These are phyloP conservation scores for Tachycineta bicolor DNA, from an alignment of 2,113 vertebrate genomes.

Conservation along the genomic window DNA sequence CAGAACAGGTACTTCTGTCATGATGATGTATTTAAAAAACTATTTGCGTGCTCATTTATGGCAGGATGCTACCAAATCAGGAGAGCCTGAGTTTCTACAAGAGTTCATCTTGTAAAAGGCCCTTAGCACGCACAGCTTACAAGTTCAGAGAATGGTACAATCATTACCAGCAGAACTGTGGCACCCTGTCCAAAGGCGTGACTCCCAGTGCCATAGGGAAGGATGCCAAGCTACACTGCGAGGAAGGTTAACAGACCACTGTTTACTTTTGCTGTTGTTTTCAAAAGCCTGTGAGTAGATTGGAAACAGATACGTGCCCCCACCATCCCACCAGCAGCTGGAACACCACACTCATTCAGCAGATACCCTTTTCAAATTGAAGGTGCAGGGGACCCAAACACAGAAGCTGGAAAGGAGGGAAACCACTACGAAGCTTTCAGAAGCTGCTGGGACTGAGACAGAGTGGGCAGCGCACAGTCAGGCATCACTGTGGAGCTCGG, in stretches of 20 bases:
- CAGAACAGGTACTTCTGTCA: background rate
- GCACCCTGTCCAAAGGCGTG: background rate
- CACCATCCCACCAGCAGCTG: background rate
- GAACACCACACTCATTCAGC: background rate
- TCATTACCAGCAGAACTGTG: background rate
- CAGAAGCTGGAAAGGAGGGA: background rate
- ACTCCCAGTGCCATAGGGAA: background rate
- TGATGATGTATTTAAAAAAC: background rate
- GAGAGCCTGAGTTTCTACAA: background rate
- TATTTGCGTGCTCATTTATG: background rate
- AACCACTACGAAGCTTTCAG: background rate
- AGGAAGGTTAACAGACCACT: background rate
- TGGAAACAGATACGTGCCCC: accelerated
- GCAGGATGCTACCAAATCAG: background rate
- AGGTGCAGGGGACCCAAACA: accelerated
- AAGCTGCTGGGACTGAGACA: background rate
- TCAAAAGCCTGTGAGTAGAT: background rate
- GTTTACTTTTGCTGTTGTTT: background rate
- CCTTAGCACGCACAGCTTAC: accelerated
- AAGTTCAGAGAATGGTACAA: background rate
- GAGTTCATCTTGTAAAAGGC: background rate
- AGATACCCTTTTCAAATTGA: accelerated
- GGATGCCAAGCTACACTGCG: background rate
- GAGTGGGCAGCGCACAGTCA: accelerated
- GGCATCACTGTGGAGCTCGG: background rate